phyloP scores from a whole-genome alignment of 1,140 invertebrate genomes.

The Zaprionus davidi region DNA sequence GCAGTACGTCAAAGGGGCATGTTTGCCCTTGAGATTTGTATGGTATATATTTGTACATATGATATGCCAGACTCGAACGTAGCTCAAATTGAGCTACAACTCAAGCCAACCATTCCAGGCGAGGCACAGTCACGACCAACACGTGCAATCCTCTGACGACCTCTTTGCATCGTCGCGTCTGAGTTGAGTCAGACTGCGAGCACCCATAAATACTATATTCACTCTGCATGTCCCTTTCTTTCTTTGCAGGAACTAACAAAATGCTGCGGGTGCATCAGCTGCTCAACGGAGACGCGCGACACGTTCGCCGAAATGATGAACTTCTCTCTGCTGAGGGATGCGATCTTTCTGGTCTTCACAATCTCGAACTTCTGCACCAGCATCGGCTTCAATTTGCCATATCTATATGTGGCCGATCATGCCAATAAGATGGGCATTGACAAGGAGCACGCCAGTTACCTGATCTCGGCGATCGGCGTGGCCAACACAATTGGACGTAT shows the following conservation, averaged over 20 bases:
- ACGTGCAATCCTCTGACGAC: background rate
- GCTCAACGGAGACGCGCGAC: slow-evolving; percentile 87
- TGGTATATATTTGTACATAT: too few species aligned
- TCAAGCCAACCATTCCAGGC: background rate
- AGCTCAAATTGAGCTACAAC: background rate
- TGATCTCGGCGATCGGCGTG: slow-evolving; percentile 92
- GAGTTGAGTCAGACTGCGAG: too few species aligned
- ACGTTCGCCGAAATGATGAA: slow-evolving; percentile 94
- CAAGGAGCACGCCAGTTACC: slow-evolving; percentile 86
- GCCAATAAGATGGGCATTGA: slow-evolving; percentile 87
- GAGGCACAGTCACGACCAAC: background rate
- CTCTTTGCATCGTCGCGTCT: too few species aligned
- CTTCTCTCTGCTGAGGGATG: slow-evolving; percentile 92
- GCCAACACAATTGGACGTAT: slow-evolving; percentile 95
- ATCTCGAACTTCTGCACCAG: slow-evolving; percentile 97
- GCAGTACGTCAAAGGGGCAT: background rate
- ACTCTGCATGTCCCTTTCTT: background rate
- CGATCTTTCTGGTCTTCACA: slow-evolving; percentile 95
- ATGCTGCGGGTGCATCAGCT: slow-evolving; percentile 85
- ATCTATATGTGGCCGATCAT: slow-evolving; percentile 91
- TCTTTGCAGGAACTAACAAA: slow-evolving; percentile 66
- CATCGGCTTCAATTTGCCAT: slow-evolving; percentile 98
- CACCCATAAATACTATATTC: too few species aligned
- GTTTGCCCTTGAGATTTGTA: background rate
- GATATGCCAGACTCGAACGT: too few species aligned